These are phyloP conservation scores for Menura novaehollandiae DNA, from an alignment of 2,113 vertebrate genomes.

Conservation along the genomic window DNA sequence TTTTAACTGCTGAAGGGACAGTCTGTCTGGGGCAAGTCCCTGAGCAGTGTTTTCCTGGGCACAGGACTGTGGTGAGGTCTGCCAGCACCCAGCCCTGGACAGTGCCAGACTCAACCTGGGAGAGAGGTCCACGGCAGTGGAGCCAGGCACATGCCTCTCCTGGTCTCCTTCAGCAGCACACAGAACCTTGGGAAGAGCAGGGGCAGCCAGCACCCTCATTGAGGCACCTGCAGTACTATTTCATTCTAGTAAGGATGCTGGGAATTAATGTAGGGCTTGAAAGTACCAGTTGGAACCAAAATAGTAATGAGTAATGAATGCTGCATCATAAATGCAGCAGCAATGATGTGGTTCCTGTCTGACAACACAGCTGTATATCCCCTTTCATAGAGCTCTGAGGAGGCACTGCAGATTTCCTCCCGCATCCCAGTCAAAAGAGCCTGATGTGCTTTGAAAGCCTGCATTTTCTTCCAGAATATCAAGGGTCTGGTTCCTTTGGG, in stretches of 20 bases:
- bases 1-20: not conserved
- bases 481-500: not conserved
- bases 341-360: not conserved
- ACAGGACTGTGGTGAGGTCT: not conserved
- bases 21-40: not conserved
- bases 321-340: not conserved
- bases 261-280: not conserved
- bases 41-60: not conserved
- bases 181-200: not conserved
- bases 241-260: not conserved
- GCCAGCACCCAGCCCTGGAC: not conserved
- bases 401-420: not conserved
- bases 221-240: not conserved
- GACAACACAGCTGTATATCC: not conserved
- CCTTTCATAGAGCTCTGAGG: not conserved
- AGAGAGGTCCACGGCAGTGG: not conserved
- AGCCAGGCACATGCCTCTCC: accelerated
- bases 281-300: not conserved
- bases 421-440: not conserved
- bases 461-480: not conserved
- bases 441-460: not conserved
- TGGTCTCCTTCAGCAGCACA: not conserved
- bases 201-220: not conserved
- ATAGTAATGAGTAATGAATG: not conserved
- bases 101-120: not conserved